Base-by-base conservation (phyloP, 2,888 invertebrate genomes). In the Xylota segnis region DNA sequence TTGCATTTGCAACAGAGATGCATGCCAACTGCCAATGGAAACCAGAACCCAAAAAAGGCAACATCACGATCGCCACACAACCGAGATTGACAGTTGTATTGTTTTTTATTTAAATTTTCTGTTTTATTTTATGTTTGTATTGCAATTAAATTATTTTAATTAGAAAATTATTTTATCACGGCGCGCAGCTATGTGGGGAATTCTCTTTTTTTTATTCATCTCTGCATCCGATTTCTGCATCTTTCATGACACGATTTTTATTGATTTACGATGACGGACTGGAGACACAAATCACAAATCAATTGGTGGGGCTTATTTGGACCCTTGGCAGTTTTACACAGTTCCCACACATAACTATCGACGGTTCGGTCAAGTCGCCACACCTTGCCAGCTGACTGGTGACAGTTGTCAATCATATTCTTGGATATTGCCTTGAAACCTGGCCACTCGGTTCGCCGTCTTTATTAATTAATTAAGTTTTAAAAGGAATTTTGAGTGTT, bases 101-200 rank as follows among this genome's bases (percentile, higher is more conserved):
- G 81, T 84, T 58, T 72, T 72, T 82, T 82, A 76, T 82, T 84
- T 72, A 86, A 82, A 72, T 71, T 58, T 18, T 14, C 34, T 52
- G 29, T 43, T 56, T 14, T 45, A 68, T 16, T 59, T n/a, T 50
- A 50, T 70, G 47, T 27, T 68, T 27, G 12, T 7, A 9, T 52
- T 76, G 70, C 81, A 75, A 75, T 84, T 84, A 70, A 79, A 81
- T 82, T 61, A 82, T 72, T 86, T 82, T 86, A 86, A 86, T 82
- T 86, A 86, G 82, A 82, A 82, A 82, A 77, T 77, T 72, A 27
- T 66, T 66, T 47, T 54, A 71, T 81, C 58, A 65, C 65, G 45
- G 61, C 9, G 45, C 14, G 43, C 16, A 52, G 58, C 43, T 32
- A 58, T 65, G 63, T 61, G 59, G 45, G 40, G 71, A 54, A 54